Conservation (phyloP, 2,888 invertebrate genomes). For the Acleris sparsana region DNA sequence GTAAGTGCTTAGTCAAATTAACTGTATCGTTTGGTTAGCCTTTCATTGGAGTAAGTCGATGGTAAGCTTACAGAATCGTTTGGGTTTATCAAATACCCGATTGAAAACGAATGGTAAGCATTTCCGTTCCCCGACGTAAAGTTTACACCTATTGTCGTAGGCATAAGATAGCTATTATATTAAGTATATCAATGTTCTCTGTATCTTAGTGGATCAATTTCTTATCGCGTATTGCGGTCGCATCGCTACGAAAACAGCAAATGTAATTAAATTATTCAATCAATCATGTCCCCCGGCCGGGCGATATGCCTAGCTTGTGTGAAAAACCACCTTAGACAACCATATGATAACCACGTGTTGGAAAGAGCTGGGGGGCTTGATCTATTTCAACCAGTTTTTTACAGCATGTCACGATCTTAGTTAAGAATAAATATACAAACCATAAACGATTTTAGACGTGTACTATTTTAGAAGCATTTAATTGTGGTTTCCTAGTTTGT, state of each 20-base stretch:
- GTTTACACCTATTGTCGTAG: no score
- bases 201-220: conserved; percentile 11
- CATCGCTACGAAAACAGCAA: conserved; percentile 29
- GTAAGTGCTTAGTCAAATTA: no score
- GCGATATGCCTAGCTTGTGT: conserved; percentile 17
- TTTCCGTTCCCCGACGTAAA: no score
- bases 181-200: not conserved
- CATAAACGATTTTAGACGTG: not conserved
- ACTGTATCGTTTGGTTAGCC: no score
- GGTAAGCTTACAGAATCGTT: no score
- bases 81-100: no score
- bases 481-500: no score
- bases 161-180: no score
- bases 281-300: conserved; percentile 35
- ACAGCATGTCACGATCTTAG: conserved; percentile 1
- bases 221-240: conserved; percentile 30
- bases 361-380: conserved; percentile 29
- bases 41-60: no score
- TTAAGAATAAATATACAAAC: not conserved
- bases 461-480: conserved; percentile 1
- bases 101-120: no score
- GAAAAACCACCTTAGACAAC: conserved; percentile 28
- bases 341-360: conserved; percentile 34
- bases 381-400: conserved; percentile 31
- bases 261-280: conserved; percentile 32